These are phyloP conservation scores for Kryptolebias ocellatus DNA, from an alignment of 2,797 vertebrate species.

Conservation along the genomic window DNA sequence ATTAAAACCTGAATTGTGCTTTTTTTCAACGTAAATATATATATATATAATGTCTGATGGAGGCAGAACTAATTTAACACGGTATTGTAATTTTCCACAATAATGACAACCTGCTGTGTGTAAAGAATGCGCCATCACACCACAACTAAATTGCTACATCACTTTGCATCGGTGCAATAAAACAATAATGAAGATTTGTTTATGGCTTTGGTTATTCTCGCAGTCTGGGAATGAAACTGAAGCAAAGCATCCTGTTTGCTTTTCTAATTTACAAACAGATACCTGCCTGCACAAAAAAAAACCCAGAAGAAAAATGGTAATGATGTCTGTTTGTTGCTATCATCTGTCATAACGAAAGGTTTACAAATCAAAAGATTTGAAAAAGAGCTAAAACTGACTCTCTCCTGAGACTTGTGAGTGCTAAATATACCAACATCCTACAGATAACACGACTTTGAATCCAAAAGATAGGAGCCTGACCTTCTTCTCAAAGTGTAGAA, in stretches of 20 bases:
- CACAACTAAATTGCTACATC: slow-evolving; percentile 22
- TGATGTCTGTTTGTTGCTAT: slow-evolving; percentile 49
- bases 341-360: slow-evolving; percentile 59
- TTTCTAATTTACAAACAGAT: slow-evolving; percentile 56
- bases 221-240: slow-evolving; percentile 45
- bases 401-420: slow-evolving; percentile 51
- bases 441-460: slow-evolving; percentile 39
- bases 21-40: too few species aligned
- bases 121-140: slow-evolving; percentile 3
- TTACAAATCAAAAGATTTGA: slow-evolving; percentile 59
- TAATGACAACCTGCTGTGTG: slow-evolving; percentile 9
- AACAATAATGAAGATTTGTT: slow-evolving; percentile 37
- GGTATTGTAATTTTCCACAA: slow-evolving; percentile 13
- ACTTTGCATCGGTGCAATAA: slow-evolving; percentile 27
- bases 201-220: slow-evolving; percentile 55
- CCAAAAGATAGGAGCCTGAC: slow-evolving; percentile 31
- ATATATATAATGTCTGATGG: background rate
- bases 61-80: slow-evolving; percentile 23
- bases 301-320: slow-evolving; percentile 61
- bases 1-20: too few species aligned
- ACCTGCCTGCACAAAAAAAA: slow-evolving; percentile 37
- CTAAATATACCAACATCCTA: slow-evolving; percentile 63
- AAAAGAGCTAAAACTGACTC: slow-evolving; percentile 64
- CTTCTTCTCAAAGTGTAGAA: slow-evolving; percentile 14
- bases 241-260: slow-evolving; percentile 37